Conservation (phyloP, 2,888 invertebrate genomes). For the Matsumyia berberina region DNA sequence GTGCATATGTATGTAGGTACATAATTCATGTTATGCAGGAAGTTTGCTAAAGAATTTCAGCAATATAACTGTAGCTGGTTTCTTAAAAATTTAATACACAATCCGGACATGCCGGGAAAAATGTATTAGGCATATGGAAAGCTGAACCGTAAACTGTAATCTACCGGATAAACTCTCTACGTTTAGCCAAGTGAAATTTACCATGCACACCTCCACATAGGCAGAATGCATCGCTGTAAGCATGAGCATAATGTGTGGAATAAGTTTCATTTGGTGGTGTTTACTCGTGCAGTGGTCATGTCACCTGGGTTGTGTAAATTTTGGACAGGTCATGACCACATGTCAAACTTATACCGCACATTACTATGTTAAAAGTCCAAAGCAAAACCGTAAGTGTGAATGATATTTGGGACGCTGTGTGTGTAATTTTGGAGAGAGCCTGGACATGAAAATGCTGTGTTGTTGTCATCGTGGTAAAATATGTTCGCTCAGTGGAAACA, state of each 20-base stretch:
- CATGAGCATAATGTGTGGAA: slow-evolving; percentile 16
- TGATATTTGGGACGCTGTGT: slow-evolving; percentile 39
- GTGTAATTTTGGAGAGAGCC: slow-evolving; percentile 22
- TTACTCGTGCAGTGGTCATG: slow-evolving; percentile 47
- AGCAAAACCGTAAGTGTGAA: slow-evolving; percentile 38
- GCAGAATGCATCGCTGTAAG: slow-evolving; percentile 1
- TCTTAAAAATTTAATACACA: slow-evolving; percentile 70
- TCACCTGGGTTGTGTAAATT: slow-evolving; percentile 68
- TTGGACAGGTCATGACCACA: slow-evolving; percentile 69
- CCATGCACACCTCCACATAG: not conserved
- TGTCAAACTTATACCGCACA: slow-evolving; percentile 63
- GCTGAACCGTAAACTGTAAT: slow-evolving; percentile 12
- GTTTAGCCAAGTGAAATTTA: slow-evolving; percentile 6
- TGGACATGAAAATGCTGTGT: slow-evolving; percentile 13
- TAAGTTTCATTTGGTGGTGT: slow-evolving; percentile 52
- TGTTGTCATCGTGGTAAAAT: slow-evolving; percentile 24
- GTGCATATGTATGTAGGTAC: slow-evolving; percentile 1
- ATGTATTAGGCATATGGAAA: slow-evolving; percentile 41
- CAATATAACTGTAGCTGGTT: slow-evolving; percentile 47
- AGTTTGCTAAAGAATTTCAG: slow-evolving; percentile 51
- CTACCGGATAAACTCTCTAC: slow-evolving; percentile 35
- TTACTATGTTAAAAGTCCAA: slow-evolving; percentile 51
- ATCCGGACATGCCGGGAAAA: slow-evolving; percentile 32
- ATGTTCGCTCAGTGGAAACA: slow-evolving; percentile 28
- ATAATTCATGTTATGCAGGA: slow-evolving; percentile 37